Evolutionary conservation across 2,888 invertebrate genomes (phyloP).

Genomic region (Parochlus steinenii): DNA sequence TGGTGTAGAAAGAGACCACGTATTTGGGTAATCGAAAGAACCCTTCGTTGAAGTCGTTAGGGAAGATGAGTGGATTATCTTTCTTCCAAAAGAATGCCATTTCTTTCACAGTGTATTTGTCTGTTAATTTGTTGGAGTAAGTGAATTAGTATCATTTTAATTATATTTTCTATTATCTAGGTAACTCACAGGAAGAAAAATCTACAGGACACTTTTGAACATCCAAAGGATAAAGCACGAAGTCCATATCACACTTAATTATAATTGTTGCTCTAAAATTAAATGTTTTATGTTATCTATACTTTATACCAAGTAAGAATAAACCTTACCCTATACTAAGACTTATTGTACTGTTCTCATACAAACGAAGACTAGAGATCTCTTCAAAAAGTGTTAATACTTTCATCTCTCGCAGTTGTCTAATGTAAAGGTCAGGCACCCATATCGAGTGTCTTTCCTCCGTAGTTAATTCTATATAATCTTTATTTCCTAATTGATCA

Average conservation of each 20-base stretch:
- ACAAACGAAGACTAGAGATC: slow-evolving; percentile 42
- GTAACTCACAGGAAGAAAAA: slow-evolving; percentile 43
- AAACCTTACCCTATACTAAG: slow-evolving; percentile 43
- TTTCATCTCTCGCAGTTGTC: slow-evolving; percentile 44
- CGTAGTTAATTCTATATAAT: slow-evolving; percentile 19
- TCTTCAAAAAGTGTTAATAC: slow-evolving; percentile 43
- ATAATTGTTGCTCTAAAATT: slow-evolving; percentile 41
- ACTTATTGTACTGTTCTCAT: slow-evolving; percentile 43
- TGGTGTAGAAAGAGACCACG: slow-evolving; percentile 28
- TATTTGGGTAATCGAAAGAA: slow-evolving; percentile 43
- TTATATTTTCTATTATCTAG: slow-evolving; percentile 1
- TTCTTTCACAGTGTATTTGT: slow-evolving; percentile 42
- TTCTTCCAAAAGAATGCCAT: slow-evolving; percentile 46
- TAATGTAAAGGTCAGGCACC: slow-evolving; percentile 29
- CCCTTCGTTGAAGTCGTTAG: slow-evolving; percentile 35
- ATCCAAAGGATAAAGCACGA: slow-evolving; percentile 43
- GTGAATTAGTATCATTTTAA: neutral
- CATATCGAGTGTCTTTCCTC: slow-evolving; percentile 20
- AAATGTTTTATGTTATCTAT: slow-evolving; percentile 13
- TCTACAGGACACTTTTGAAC: slow-evolving; percentile 46
- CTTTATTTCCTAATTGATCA: slow-evolving; percentile 14
- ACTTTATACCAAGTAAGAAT: slow-evolving; percentile 8
- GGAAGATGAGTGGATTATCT: slow-evolving; percentile 35
- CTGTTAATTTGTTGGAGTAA: slow-evolving; percentile 21
- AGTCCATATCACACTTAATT: slow-evolving; percentile 49